phyloP scores from a whole-genome alignment of 2,113 vertebrate species.

The Megaceryle torquata region DNA sequence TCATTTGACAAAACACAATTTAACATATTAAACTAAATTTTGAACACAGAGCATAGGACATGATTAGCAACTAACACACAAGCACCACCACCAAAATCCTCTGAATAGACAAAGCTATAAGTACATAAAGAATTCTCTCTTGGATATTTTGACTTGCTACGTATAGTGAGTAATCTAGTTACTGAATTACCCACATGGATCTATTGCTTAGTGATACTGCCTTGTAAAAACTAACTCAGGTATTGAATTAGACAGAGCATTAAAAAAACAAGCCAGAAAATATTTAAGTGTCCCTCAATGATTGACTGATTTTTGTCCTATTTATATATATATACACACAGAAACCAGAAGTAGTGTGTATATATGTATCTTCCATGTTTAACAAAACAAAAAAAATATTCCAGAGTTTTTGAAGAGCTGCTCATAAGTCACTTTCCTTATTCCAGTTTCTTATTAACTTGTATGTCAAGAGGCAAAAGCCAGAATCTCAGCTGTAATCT shows the following conservation, averaged over 20 bases:
- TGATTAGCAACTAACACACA: background rate
- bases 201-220: background rate
- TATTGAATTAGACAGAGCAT: background rate
- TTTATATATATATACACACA: background rate
- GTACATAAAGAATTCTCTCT: background rate
- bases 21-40: background rate
- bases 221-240: background rate
- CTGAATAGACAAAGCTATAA: background rate
- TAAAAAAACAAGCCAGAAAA: background rate
- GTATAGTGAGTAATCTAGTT: background rate
- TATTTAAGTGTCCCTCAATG: background rate
- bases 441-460: background rate
- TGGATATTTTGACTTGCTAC: background rate
- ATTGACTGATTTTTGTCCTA: background rate
- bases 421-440: background rate
- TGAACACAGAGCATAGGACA: background rate
- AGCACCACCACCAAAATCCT: background rate
- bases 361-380: background rate
- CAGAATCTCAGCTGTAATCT: background rate
- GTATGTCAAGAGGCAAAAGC: background rate
- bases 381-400: background rate
- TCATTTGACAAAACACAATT: background rate
- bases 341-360: background rate
- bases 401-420: background rate
- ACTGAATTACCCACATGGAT: background rate